Evolutionary conservation across 2,797 vertebrate species (phyloP).

Genomic region (Caiman crocodilus): DNA sequence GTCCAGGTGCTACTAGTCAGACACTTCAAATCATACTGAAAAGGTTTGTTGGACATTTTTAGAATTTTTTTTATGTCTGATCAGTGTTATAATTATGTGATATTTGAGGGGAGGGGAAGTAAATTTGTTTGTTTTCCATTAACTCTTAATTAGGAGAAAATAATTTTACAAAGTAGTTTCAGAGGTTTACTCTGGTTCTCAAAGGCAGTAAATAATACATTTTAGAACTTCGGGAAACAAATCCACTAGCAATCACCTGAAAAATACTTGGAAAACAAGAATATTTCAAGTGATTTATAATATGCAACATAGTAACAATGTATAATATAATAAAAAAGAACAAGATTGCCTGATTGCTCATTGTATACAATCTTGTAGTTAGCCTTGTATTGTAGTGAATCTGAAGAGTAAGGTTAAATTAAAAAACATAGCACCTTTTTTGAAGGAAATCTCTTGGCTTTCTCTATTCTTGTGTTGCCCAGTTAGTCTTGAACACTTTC

Average conservation of each 20-base stretch:
- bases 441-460: neutral
- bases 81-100: neutral
- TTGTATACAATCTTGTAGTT: neutral
- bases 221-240: neutral
- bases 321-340: neutral
- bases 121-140: neutral
- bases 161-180: neutral
- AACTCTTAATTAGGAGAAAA: neutral
- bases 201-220: neutral
- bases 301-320: neutral
- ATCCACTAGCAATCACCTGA: neutral
- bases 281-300: neutral
- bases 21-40: slow-evolving; percentile 88
- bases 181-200: neutral
- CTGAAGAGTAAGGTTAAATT: neutral
- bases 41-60: slow-evolving; percentile 83
- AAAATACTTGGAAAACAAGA: neutral
- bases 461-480: no score
- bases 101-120: neutral
- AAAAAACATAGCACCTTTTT: neutral
- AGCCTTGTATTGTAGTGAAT: neutral
- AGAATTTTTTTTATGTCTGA: slow-evolving; percentile 4
- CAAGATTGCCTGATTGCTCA: neutral
- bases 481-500: neutral
- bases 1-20: slow-evolving; percentile 50